phyloP scores from a whole-genome alignment of 2,797 vertebrate genomes.

The Etheostoma nigrum region DNA sequence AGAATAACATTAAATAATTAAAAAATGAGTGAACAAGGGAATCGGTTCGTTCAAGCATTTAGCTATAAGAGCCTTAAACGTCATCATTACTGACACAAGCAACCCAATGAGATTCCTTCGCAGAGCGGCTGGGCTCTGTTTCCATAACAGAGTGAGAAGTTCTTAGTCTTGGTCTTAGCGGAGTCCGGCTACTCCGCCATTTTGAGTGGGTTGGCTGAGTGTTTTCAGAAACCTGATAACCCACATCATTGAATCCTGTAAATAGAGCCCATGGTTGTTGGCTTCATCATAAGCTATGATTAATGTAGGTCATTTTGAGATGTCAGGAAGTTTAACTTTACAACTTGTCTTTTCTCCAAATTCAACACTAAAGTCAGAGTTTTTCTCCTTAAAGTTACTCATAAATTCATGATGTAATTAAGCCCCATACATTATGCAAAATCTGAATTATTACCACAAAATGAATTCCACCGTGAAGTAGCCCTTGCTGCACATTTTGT shows the following conservation, averaged over 20 bases:
- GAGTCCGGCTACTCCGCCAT: constrained; percentile 31
- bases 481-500: constrained; percentile 17
- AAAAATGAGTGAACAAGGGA: not conserved
- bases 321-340: constrained; percentile 48
- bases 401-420: constrained; percentile 31
- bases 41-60: constrained; percentile 11
- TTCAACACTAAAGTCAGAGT: constrained; percentile 6
- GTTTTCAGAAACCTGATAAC: constrained; percentile 58
- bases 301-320: constrained; percentile 62
- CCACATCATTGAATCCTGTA: constrained; percentile 64
- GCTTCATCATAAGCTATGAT: constrained; percentile 35
- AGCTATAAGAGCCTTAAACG: constrained; percentile 35
- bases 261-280: constrained; percentile 51
- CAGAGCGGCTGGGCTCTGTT: constrained; percentile 47
- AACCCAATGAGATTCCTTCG: constrained; percentile 46
- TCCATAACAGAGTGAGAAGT: constrained; percentile 63
- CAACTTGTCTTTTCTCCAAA: constrained; percentile 39
- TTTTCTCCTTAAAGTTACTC: constrained; percentile 14
- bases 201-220: constrained; percentile 40
- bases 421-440: constrained; percentile 35
- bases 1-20: not conserved
- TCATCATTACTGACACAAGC: constrained; percentile 45
- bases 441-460: constrained; percentile 16
- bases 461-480: constrained; percentile 16
- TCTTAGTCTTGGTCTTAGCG: constrained; percentile 28